Evolutionary conservation across 2,113 vertebrate genomes (phyloP), one percentile per base, ranked within the genome.

Genomic region (Dasypus novemcinctus): DNA sequence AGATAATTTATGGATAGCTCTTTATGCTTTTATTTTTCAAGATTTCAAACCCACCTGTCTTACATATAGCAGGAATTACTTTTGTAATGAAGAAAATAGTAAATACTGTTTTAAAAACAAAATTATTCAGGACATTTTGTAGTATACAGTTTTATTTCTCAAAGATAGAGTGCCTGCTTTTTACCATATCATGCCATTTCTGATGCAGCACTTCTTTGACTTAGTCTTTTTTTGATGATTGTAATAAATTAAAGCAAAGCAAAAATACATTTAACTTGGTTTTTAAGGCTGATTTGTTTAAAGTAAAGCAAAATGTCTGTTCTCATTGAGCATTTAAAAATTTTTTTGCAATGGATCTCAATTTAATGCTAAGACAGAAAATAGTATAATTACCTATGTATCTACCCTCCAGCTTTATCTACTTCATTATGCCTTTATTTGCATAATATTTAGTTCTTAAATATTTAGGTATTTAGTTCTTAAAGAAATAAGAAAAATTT

Each of bases 251-350:
- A 59, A 93, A 87, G 20, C 71, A 80, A 33, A 87, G 9, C 29
- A 94, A 89, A 96, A 95, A 25, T 41, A 87, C 46, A 74, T 91
- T 95, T 83, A 61, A 94, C 29, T 89, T 93, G 68, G 59, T 57
- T 95, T 93, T 94, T 93, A 95, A 79, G 27, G n/a, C 38, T 93
- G 78, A 9, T 78, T 17, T 96, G 71, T 91, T 90, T 41, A 93
- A 81, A 96, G 54, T 63, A 93, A 72, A 93, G 23, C 46, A 41
- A 91, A 87, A 87, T 76, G 4, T 9, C 29, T 71, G 5, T 91
- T 96, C 4, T 49, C 95, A 21, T 36, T 86, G 54, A 74, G 14
- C 46, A 85, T 66, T 94, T 31, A 87, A 69, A 18, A 69, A 46
- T 21, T 41, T 46, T 46, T 63, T 52, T 85, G n/a, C 23, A 8